Percentiles rank a stretch among this genome's conserved stretches.
Evolutionary conservation across 2,888 invertebrate species (phyloP).

Genomic region (Ectemnius cavifrons): DNA sequence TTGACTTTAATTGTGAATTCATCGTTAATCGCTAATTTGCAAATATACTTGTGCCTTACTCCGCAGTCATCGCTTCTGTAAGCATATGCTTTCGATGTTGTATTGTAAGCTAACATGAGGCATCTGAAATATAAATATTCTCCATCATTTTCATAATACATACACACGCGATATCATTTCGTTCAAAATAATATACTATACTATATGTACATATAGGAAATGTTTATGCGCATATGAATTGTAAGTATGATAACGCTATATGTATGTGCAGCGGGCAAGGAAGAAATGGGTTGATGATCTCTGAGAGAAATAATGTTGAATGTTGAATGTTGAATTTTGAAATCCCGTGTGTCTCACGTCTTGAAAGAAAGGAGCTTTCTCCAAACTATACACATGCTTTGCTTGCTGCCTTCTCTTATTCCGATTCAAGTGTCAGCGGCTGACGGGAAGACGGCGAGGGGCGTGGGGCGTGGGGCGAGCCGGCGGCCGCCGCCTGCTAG

Average conservation of each 20-base stretch:
- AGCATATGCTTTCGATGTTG: conserved; percentile 81
- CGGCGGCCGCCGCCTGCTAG: no score
- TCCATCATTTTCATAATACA: not conserved
- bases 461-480: no score
- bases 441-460: no score
- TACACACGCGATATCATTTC: not conserved
- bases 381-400: no score
- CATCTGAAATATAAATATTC: conserved; percentile 79
- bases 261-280: not conserved
- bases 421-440: no score
- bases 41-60: conserved; percentile 84
- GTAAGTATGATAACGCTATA: no score
- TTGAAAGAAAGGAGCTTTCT: no score
- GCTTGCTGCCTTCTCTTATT: no score
- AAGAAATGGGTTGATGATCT: not conserved
- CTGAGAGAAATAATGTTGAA: not conserved
- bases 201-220: no score
- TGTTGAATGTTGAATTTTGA: not conserved
- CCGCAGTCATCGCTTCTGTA: conserved; percentile 89
- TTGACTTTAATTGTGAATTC: conserved; percentile 45
- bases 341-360: not conserved
- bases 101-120: conserved; percentile 84
- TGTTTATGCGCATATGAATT: not conserved
- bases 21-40: conserved; percentile 80
- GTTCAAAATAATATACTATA: not conserved